Conservation (phyloP, 2,888 invertebrate genomes). For the Lumbricus terrestris region DNA sequence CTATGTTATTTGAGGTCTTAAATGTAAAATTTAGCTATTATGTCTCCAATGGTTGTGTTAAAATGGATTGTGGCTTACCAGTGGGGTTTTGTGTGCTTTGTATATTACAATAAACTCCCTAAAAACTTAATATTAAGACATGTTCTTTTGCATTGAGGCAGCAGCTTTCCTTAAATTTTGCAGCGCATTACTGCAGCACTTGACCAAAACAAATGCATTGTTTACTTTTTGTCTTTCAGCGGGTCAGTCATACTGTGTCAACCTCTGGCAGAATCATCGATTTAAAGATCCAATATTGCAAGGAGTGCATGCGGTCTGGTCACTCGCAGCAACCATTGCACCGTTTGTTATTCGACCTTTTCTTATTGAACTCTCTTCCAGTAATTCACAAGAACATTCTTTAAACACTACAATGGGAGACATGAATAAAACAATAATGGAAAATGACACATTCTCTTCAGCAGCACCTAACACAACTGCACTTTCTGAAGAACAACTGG, state of each 20-base stretch:
- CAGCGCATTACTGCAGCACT: not conserved
- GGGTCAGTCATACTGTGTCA: constrained; percentile 33
- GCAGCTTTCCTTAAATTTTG: not conserved
- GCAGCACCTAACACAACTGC: not conserved
- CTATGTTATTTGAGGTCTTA: no score
- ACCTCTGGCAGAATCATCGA: constrained; percentile 28
- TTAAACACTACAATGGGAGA: not conserved
- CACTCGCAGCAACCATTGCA: constrained; percentile 31
- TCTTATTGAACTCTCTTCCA: constrained; percentile 26
- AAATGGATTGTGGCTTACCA: no score
- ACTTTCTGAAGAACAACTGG: not conserved
- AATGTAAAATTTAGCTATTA: no score
- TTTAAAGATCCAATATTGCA: constrained; percentile 28
- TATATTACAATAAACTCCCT: not conserved
- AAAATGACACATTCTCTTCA: not conserved
- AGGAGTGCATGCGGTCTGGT: constrained; percentile 32
- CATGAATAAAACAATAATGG: not conserved
- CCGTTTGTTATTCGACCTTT: constrained; percentile 32
- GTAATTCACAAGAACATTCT: not conserved
- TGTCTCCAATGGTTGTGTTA: no score
- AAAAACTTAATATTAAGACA: not conserved
- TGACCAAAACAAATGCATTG: not conserved
- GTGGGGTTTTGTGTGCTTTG: no score
- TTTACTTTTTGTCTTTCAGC: constrained; percentile 19
- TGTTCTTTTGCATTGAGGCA: not conserved